Evolutionary conservation across 2,888 invertebrate genomes (phyloP).

Genomic region (Lamellibrachia columna): DNA sequence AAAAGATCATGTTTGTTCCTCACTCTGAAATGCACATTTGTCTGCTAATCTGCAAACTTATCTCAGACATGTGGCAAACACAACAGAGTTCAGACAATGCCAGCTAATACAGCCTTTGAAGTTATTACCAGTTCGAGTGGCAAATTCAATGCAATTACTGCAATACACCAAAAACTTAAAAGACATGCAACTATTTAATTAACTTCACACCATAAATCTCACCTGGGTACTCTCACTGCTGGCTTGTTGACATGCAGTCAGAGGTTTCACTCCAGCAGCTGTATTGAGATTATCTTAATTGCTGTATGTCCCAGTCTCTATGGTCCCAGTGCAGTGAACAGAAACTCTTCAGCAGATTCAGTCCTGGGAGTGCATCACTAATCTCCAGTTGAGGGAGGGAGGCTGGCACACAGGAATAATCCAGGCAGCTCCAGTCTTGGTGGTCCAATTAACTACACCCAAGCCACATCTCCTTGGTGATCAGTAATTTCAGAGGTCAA

Average conservation of each 20-base stretch:
- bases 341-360: not conserved
- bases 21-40: not conserved
- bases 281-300: not conserved
- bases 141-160: not conserved
- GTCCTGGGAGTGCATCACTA: not conserved
- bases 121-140: conserved; percentile 9
- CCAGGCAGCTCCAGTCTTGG: not conserved
- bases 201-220: conserved; percentile 16
- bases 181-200: conserved; percentile 1
- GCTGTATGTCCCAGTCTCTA: not conserved
- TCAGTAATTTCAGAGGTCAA: not conserved
- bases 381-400: not conserved
- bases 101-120: not conserved
- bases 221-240: not conserved
- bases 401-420: not conserved
- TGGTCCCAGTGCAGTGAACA: not conserved
- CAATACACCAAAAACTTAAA: not conserved
- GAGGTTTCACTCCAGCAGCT: not conserved
- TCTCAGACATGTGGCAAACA: not conserved
- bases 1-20: not conserved
- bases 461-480: not conserved
- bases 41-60: not conserved
- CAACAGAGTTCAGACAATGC: not conserved
- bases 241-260: conserved; percentile 1
- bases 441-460: not conserved